Evolutionary conservation across 1,140 invertebrate genomes (phyloP).

Genomic region (Zaprionus lachaisei): DNA sequence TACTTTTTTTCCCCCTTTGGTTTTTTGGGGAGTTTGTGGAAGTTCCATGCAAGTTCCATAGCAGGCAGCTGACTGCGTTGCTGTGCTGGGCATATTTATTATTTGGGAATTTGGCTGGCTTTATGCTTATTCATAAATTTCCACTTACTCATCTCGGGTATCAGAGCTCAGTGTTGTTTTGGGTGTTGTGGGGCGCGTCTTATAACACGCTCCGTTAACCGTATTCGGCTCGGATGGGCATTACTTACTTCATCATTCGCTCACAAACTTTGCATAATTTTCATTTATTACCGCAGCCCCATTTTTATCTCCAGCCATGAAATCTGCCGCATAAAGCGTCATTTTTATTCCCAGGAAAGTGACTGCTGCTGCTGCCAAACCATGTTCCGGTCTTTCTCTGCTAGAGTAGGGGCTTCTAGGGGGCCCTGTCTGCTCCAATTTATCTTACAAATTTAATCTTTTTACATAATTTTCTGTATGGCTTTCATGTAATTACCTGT

Average conservation of each 20-base stretch:
- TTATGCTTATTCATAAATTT: constrained; percentile 75
- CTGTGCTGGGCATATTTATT: constrained; percentile 53
- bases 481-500: constrained; percentile 78
- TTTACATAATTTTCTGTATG: constrained; percentile 77
- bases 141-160: constrained; percentile 72
- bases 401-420: neutral
- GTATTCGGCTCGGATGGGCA: constrained; percentile 72
- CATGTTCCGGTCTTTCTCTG: constrained; percentile 40
- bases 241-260: constrained; percentile 76
- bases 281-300: constrained; percentile 78
- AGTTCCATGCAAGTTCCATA: constrained; percentile 35
- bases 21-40: constrained; percentile 43
- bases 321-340: constrained; percentile 56
- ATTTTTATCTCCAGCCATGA: constrained; percentile 71
- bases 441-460: constrained; percentile 82
- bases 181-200: constrained; percentile 45
- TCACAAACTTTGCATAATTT: constrained; percentile 79
- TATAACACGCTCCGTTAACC: constrained; percentile 80
- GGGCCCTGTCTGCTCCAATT: constrained; percentile 62
- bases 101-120: constrained; percentile 53
- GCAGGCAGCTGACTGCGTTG: constrained; percentile 56
- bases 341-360: constrained; percentile 48
- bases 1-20: neutral
- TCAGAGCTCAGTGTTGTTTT: constrained; percentile 10
- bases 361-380: constrained; percentile 1